Percentiles rank a stretch among this genome's conserved stretches.
Evolutionary conservation across 2,797 vertebrate species (phyloP).

Genomic region (Cyprinodon diabolis): DNA sequence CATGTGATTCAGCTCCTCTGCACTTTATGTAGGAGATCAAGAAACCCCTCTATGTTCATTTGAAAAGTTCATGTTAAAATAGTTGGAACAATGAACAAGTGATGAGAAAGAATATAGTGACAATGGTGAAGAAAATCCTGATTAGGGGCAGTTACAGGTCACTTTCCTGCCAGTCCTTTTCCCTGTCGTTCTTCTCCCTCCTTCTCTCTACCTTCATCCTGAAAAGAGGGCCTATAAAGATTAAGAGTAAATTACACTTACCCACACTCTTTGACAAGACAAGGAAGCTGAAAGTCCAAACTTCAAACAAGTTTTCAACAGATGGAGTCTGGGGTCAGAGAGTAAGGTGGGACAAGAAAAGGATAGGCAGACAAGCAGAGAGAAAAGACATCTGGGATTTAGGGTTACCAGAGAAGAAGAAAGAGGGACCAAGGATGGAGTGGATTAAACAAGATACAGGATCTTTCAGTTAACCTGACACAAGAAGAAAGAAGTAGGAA

Average conservation of each 20-base stretch:
- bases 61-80: slow-evolving; percentile 30
- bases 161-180: slow-evolving; percentile 46
- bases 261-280: slow-evolving; percentile 64
- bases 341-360: slow-evolving; percentile 40
- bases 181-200: slow-evolving; percentile 4
- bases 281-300: slow-evolving; percentile 57
- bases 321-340: slow-evolving; percentile 48
- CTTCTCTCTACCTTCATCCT: slow-evolving; percentile 12
- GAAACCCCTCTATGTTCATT: slow-evolving; percentile 31
- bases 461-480: slow-evolving; percentile 43
- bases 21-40: slow-evolving; percentile 40
- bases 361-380: slow-evolving; percentile 32
- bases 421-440: slow-evolving; percentile 29
- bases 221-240: slow-evolving; percentile 73
- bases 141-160: slow-evolving; percentile 67
- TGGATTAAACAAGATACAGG: slow-evolving; percentile 54
- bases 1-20: slow-evolving; percentile 15
- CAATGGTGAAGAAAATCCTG: slow-evolving; percentile 45
- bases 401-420: slow-evolving; percentile 52
- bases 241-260: slow-evolving; percentile 76
- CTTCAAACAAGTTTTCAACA: slow-evolving; percentile 73
- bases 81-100: slow-evolving; percentile 28
- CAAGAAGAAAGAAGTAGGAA: slow-evolving; percentile 31
- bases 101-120: slow-evolving; percentile 44
- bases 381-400: slow-evolving; percentile 52